Percentiles rank a stretch among this genome's conserved stretches.
Conservation (phyloP, 2,113 vertebrate species). For the Odontophorus gujanensis region DNA sequence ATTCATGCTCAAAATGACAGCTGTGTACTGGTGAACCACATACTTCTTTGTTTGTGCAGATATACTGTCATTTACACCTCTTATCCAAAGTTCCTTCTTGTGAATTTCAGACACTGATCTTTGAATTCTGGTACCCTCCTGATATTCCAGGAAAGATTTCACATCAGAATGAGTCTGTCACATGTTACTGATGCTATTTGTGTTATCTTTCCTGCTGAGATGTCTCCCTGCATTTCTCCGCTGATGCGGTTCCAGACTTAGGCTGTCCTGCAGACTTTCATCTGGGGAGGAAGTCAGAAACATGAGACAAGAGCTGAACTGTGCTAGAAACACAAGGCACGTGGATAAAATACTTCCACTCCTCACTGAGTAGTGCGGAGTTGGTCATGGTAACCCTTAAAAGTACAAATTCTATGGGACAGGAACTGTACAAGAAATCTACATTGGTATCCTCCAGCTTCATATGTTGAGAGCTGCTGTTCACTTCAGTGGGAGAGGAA, state of each 20-base stretch:
- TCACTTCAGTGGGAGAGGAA: background rate
- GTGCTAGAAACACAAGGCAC: background rate
- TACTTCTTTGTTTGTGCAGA: background rate
- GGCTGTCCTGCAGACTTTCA: background rate
- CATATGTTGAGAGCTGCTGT: background rate
- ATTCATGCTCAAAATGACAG: background rate
- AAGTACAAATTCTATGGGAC: background rate
- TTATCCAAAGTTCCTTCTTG: background rate
- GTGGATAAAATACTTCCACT: background rate
- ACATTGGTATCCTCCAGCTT: background rate
- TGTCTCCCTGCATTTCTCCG: background rate
- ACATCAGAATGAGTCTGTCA: background rate
- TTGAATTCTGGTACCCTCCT: background rate
- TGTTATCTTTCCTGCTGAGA: background rate
- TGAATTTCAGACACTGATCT: background rate
- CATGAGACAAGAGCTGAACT: background rate
- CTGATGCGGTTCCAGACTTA: background rate
- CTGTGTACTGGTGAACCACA: background rate
- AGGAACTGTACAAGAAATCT: background rate
- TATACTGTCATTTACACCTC: background rate
- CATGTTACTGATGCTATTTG: background rate
- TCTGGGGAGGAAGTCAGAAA: background rate
- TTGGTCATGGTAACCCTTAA: background rate
- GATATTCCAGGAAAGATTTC: background rate
- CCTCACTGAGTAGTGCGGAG: background rate